phyloP scores from a whole-genome alignment of 2,888 invertebrate species.

The Pseudococcus viburni region DNA sequence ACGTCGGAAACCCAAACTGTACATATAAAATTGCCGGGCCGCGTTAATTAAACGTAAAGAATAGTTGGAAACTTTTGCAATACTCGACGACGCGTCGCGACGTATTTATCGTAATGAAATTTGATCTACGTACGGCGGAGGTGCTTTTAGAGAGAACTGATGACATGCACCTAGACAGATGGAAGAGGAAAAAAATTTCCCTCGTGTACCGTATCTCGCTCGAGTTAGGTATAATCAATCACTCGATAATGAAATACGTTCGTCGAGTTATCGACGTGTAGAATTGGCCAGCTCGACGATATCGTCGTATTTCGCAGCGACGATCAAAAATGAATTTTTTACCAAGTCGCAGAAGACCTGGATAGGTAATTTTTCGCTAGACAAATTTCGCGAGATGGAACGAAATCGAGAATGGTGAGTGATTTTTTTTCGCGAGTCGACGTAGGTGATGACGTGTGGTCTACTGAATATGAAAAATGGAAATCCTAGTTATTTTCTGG shows the following conservation, averaged over 20 bases:
- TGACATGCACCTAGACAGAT: neutral
- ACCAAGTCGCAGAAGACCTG: neutral
- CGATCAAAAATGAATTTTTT: neutral
- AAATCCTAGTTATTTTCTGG: no score
- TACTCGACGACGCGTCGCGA: neutral
- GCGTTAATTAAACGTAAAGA: constrained; percentile 1
- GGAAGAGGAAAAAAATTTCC: neutral
- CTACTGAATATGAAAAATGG: no score
- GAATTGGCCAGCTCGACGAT: neutral
- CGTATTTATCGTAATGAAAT: constrained; percentile 7
- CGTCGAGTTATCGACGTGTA: neutral
- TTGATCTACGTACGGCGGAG: neutral
- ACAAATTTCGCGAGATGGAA: neutral
- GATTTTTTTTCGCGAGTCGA: no score
- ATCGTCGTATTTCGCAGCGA: neutral
- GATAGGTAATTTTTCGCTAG: neutral
- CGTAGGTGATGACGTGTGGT: no score
- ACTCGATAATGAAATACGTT: constrained; percentile 11
- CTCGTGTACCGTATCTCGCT: neutral
- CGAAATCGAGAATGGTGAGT: neutral
- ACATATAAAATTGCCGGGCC: neutral
- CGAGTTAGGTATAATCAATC: neutral
- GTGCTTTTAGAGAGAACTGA: neutral
- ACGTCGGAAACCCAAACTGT: neutral
- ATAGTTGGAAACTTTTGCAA: neutral